Base-by-base conservation (phyloP, 2,797 vertebrate genomes). In the Leuciscus waleckii region DNA sequence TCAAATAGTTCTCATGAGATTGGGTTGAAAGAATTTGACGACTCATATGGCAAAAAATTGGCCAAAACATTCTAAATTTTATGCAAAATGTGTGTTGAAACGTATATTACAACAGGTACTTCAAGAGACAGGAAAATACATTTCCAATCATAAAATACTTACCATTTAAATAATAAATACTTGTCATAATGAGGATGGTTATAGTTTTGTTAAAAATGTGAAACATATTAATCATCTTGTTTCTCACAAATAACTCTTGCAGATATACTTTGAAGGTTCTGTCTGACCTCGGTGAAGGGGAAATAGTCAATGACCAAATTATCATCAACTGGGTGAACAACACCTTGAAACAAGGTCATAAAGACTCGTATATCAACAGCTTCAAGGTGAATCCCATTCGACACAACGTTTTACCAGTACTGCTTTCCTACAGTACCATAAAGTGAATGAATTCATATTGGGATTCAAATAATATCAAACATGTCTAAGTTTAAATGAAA, bases 261-360 rank as follows among this genome's bases (percentile, higher is more conserved):
- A 99, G 98, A 93, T 98, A 99, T 91, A 98, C 98, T 49, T 54
- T 99, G 92, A 95, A 95, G 78, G 97, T 99, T 79, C 90, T 99
- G 23, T 98, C 96, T 1, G 96, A 98, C 90, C 95, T 98, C 87
- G 98, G 98, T 77, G 96, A 97, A 2, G 98, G 98, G 2, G 97
- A 97, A 88, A 99, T 95, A 93, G 95, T 99, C 71, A 97, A 92
- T 80, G 98, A 99, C 93, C 96, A 97, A 78, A 91, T 97, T 88
- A 99, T 99, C 90, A 95, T 99, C 89, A 92, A 93, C 84, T 99
- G 98, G 98, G 97, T 99, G 90, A 99, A 99, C 94, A 93, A 92
- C 86, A 97, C 96, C 32, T 94, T 99, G 91, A 91, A 91, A 91
- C 87, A 92, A 84, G 96, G 96, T 91, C 86, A 87, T 41, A 99